These are phyloP conservation scores for Apostichopus californicus DNA, from an alignment of 35 echinoderm and acorn worm genomes.

Conservation along the genomic window DNA sequence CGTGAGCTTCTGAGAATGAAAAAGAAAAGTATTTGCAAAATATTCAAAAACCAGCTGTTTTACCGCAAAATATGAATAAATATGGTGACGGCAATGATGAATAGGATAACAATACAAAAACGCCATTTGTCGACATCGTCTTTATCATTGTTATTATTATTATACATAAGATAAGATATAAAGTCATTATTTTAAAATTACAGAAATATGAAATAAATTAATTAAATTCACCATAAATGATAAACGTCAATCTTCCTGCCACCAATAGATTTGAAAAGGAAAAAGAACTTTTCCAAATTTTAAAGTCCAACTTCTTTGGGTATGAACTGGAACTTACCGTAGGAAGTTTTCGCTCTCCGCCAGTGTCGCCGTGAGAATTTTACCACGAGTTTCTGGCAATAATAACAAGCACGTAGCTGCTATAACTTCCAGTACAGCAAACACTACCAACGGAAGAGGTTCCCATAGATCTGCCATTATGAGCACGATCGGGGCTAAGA, in stretches of 20 bases:
- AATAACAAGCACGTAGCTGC: not conserved
- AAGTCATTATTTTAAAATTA: too few species aligned
- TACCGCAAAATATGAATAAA: not conserved
- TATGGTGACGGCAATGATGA: not conserved
- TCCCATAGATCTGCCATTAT: constrained; percentile 1
- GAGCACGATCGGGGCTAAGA: constrained; percentile 8
- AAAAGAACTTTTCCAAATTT: too few species aligned
- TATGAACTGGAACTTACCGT: not conserved
- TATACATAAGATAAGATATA: not conserved
- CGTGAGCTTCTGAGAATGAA: not conserved
- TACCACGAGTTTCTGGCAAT: constrained; percentile 38
- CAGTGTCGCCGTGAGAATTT: not conserved
- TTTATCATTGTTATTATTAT: not conserved
- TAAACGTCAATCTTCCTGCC: too few species aligned
- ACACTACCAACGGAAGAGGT: not conserved
- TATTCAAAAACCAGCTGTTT: too few species aligned
- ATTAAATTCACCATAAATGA: too few species aligned
- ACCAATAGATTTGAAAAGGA: too few species aligned
- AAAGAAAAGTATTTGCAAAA: too few species aligned
- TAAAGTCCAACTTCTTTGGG: too few species aligned
- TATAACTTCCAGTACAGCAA: not conserved
- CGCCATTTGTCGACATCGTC: not conserved
- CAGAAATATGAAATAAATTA: too few species aligned
- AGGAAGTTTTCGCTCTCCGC: constrained; percentile 15
- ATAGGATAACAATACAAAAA: not conserved